phyloP scores from a whole-genome alignment of 2,113 vertebrate species.

The Dipodomys ordii region DNA sequence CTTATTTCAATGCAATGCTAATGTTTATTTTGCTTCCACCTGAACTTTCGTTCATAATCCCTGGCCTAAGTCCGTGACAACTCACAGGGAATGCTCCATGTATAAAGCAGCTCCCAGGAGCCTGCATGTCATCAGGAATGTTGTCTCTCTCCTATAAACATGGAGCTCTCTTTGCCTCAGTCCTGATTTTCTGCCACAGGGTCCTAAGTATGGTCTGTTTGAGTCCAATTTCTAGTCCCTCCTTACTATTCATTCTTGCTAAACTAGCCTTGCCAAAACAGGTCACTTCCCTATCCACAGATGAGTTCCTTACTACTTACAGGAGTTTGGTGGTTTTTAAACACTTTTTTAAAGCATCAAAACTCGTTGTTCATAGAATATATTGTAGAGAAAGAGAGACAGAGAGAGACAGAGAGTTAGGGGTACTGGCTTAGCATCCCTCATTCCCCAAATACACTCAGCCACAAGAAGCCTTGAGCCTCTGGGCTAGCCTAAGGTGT shows the following conservation, averaged over 20 bases:
- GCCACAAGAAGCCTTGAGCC: not conserved
- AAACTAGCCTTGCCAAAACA: not conserved
- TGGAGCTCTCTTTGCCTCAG: not conserved
- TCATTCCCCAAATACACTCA: not conserved
- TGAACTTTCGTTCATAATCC: not conserved
- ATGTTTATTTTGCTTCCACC: not conserved
- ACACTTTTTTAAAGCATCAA: not conserved
- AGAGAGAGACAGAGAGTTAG: too few relatives aligned
- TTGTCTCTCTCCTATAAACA: not conserved
- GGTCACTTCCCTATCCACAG: not conserved
- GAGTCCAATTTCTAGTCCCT: not conserved
- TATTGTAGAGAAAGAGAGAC: not conserved
- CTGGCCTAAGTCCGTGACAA: not conserved
- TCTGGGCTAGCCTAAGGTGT: not conserved
- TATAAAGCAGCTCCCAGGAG: not conserved
- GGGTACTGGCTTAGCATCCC: not conserved
- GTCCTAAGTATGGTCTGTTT: not conserved
- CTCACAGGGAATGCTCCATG: too few relatives aligned
- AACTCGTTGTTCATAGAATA: not conserved
- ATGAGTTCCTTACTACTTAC: conserved; percentile 1
- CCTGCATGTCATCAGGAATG: not conserved
- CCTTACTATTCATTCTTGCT: not conserved
- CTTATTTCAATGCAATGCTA: not conserved
- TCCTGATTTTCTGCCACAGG: not conserved
- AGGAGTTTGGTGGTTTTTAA: not conserved